Evolutionary conservation across 2,888 invertebrate species (phyloP), one percentile per base, ranked within the genome.

Genomic region (Suillia variegata): DNA sequence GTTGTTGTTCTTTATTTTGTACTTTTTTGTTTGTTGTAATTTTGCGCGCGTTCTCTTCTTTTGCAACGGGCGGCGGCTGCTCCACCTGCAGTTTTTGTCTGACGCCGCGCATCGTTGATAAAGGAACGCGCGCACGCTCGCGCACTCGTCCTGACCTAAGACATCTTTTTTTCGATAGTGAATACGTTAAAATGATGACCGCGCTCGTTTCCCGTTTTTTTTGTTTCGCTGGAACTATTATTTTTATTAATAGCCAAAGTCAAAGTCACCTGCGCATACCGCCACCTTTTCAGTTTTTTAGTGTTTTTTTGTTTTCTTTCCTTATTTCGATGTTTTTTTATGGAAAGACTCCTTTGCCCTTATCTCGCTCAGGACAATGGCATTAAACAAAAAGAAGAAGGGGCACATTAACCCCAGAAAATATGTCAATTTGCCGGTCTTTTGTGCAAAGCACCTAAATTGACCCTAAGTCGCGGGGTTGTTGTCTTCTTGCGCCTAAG

Each of bases 171-270:
- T 75, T 67, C 68, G 68, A 70, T 71, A 73, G 70, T 70, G 71
- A 70, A 66, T 64, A 66, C 63, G 63, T 66, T 67, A 58, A 58
- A 59, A 54, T 58, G 57, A 42, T 54, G 42, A 10, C 4, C 13
- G 24, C 21, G 13, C 48, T 20, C 4, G n/a, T 13, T 42, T 42
- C 4, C n/a, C 17, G 5, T 42, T 5, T 13, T 42, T 49, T 21
- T 49, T n/a, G 10, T 70, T 68, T 73, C 68, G 73, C 72, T 69
- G 59, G 74, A 76, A 75, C 76, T 76, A 76, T 76, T 76, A 75
- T 76, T 73, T 74, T 76, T 76, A 75, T 76, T 75, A 76, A 76
- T 76, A 76, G 75, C 76, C 69, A 73, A 76, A 76, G 75, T 70
- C 73, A 62, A 70, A 70, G 74, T 76, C 75, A 76, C 75, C 75